Percentiles rank a stretch among this genome's conserved stretches.
phyloP scores from a whole-genome alignment of 2,888 invertebrate genomes.

The Trissonchulus sp. region DNA sequence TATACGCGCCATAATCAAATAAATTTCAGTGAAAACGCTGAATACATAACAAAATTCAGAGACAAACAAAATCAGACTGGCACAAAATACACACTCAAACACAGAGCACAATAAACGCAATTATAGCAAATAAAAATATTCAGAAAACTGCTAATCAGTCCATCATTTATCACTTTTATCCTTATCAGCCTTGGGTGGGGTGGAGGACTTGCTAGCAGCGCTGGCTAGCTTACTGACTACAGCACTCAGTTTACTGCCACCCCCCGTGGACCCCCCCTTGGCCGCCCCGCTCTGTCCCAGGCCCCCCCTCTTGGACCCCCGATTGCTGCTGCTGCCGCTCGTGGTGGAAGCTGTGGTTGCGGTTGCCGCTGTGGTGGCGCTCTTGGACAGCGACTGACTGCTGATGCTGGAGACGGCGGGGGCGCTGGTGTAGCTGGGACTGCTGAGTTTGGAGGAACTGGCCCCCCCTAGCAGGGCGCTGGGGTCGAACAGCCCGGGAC shows the following conservation, averaged over 20 bases:
- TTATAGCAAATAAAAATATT: too few species aligned
- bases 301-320: neutral
- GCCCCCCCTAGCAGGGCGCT: neutral
- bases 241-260: slow-evolving; percentile 29
- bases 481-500: neutral
- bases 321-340: neutral
- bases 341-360: neutral
- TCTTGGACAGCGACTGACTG: too few species aligned
- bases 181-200: too few species aligned
- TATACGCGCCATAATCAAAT: too few species aligned
- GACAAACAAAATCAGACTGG: too few species aligned
- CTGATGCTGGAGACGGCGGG: neutral
- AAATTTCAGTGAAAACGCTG: too few species aligned
- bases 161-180: too few species aligned
- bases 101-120: too few species aligned
- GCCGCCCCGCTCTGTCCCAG: too few species aligned
- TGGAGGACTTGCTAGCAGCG: neutral
- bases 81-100: too few species aligned
- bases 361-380: neutral
- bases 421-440: neutral
- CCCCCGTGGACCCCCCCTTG: neutral
- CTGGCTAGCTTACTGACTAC: slow-evolving; percentile 30
- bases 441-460: neutral
- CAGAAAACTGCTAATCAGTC: too few species aligned
- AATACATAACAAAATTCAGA: too few species aligned